Evolutionary conservation across 2,888 invertebrate species (phyloP).

Genomic region (Myathropa florea): DNA sequence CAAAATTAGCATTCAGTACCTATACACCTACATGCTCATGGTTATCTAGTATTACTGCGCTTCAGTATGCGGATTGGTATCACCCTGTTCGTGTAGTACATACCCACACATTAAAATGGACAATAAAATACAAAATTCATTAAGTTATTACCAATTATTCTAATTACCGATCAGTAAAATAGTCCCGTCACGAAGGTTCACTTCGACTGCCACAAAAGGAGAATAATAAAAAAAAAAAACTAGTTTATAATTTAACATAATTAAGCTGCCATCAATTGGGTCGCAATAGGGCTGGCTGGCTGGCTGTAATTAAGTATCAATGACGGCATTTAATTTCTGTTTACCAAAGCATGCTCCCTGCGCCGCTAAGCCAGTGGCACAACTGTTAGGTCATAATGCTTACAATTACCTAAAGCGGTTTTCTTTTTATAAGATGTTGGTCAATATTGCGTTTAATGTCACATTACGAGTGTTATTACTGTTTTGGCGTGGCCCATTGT

Average conservation of each 20-base stretch:
- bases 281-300: slow-evolving; percentile 14
- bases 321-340: slow-evolving; percentile 49
- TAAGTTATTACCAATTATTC: slow-evolving; percentile 69
- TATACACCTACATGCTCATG: background rate
- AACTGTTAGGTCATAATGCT: slow-evolving; percentile 35
- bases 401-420: slow-evolving; percentile 26
- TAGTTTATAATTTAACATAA: slow-evolving; percentile 65
- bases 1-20: too few relatives aligned
- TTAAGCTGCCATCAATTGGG: slow-evolving; percentile 57
- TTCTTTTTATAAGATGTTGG: slow-evolving; percentile 12
- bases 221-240: slow-evolving; percentile 10
- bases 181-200: slow-evolving; percentile 57
- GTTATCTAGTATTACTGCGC: background rate
- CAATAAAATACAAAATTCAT: slow-evolving; percentile 64
- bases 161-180: slow-evolving; percentile 65
- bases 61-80: background rate
- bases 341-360: slow-evolving; percentile 31
- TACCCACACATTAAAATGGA: slow-evolving; percentile 44
- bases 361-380: background rate
- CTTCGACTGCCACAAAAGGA: background rate
- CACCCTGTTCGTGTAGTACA: background rate
- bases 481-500: background rate
- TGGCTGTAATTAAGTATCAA: slow-evolving; percentile 54
- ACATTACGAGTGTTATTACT: slow-evolving; percentile 9
- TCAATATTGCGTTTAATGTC: slow-evolving; percentile 15